Percentiles rank a stretch among this genome's conserved stretches.
Evolutionary conservation across 1,140 invertebrate genomes (phyloP).

Genomic region (Helicoverpa zea): DNA sequence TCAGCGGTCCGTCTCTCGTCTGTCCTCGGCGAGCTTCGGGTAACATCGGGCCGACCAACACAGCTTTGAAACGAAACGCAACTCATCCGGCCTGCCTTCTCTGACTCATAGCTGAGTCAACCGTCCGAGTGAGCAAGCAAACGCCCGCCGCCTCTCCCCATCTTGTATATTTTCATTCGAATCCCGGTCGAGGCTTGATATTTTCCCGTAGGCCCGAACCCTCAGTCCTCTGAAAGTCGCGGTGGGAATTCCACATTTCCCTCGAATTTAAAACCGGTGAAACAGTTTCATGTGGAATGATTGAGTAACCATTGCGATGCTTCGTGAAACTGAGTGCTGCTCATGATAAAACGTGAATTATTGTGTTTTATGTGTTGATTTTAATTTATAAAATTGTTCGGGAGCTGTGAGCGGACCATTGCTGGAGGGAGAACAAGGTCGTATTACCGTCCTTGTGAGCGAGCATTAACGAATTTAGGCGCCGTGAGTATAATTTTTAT

Average conservation of each 20-base stretch:
- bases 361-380: constrained; percentile 38
- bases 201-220: constrained; percentile 81
- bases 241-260: constrained; percentile 54
- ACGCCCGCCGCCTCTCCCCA: constrained; percentile 52
- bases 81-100: constrained; percentile 59
- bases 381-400: constrained; percentile 53
- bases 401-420: constrained; percentile 51
- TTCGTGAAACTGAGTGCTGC: constrained; percentile 57
- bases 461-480: constrained; percentile 55
- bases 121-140: constrained; percentile 62
- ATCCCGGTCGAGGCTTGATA: constrained; percentile 80
- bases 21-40: constrained; percentile 54
- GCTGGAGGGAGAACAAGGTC: constrained; percentile 46
- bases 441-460: constrained; percentile 45
- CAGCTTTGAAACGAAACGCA: background rate
- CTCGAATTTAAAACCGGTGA: constrained; percentile 45
- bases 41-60: constrained; percentile 35
- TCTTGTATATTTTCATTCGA: constrained; percentile 69
- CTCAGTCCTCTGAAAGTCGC: constrained; percentile 73
- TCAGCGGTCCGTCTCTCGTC: constrained; percentile 54
- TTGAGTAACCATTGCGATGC: constrained; percentile 73
- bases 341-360: constrained; percentile 52
- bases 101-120: constrained; percentile 69
- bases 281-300: constrained; percentile 69
- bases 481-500: constrained; percentile 69